Percentiles rank a stretch among this genome's conserved stretches.
Evolutionary conservation across 2,113 vertebrate genomes (phyloP).

Genomic region (Spilogale gracilis): DNA sequence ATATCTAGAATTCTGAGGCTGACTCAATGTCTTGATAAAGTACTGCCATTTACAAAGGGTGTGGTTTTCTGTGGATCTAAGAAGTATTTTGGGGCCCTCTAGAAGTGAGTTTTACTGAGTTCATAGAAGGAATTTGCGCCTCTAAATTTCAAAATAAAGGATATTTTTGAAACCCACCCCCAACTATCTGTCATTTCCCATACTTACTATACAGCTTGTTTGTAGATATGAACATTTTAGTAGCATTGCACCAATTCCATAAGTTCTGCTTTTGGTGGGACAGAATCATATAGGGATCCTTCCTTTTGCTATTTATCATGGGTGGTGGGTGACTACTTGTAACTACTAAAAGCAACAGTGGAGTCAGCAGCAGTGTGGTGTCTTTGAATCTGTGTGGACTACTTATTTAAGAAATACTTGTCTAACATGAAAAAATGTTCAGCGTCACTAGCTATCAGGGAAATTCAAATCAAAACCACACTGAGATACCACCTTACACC

Average conservation of each 20-base stretch:
- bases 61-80: not conserved
- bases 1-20: not conserved
- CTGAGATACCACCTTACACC: too few species aligned
- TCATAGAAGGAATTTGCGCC: not conserved
- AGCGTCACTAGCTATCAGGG: too few species aligned
- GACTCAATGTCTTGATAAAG: not conserved
- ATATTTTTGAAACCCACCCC: not conserved
- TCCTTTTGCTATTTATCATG: not conserved
- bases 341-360: not conserved
- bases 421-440: not conserved
- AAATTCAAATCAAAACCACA: too few species aligned
- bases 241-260: not conserved
- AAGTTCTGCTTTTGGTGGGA: not conserved
- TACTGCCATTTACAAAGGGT: not conserved
- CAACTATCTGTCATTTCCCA: not conserved
- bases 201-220: not conserved
- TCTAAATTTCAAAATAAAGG: constrained; percentile 7
- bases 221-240: not conserved
- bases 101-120: not conserved
- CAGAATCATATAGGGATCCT: not conserved
- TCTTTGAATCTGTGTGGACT: not conserved
- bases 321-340: not conserved
- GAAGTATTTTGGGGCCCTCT: not conserved
- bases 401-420: not conserved
- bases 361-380: not conserved